These are phyloP conservation scores for Halichoerus grypus DNA, from an alignment of 2,113 vertebrate genomes.

Conservation along the genomic window DNA sequence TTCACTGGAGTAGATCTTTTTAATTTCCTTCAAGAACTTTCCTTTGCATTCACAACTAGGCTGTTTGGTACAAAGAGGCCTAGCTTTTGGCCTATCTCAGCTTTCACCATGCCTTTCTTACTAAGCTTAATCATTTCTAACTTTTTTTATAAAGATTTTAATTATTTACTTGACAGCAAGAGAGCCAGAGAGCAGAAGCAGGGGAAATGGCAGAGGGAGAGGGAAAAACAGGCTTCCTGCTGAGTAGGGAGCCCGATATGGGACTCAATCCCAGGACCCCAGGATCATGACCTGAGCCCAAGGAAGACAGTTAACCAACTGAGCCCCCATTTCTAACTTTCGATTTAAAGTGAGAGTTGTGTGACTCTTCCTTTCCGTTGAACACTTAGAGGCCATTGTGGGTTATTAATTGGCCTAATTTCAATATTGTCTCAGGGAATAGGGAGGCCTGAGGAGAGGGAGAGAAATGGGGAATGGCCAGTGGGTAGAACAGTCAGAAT, in stretches of 20 bases:
- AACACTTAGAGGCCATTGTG: not conserved
- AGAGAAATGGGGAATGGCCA: not conserved
- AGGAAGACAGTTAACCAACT: too few species aligned
- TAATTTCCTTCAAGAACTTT: not conserved
- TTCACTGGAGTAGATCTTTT: not conserved
- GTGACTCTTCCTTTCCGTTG: not conserved
- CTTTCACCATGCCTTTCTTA: not conserved
- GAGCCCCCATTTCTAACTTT: not conserved
- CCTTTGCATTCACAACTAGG: not conserved
- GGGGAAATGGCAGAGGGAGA: too few species aligned
- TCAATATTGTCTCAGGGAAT: not conserved
- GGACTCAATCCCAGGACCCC: too few species aligned
- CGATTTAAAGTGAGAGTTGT: not conserved
- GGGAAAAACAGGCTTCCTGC: too few species aligned
- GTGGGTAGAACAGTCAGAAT: not conserved
- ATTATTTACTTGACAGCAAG: too few species aligned
- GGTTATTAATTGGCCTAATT: not conserved
- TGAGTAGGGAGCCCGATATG: too few species aligned
- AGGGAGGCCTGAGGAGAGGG: not conserved
- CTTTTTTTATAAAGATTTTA: not conserved
- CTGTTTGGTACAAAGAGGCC: not conserved
- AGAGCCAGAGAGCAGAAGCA: too few species aligned
- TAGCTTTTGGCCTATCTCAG: not conserved
- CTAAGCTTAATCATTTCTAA: not conserved
- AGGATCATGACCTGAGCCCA: too few species aligned